phyloP scores from a whole-genome alignment of 2,113 vertebrate species.

The Orcinus orca region DNA sequence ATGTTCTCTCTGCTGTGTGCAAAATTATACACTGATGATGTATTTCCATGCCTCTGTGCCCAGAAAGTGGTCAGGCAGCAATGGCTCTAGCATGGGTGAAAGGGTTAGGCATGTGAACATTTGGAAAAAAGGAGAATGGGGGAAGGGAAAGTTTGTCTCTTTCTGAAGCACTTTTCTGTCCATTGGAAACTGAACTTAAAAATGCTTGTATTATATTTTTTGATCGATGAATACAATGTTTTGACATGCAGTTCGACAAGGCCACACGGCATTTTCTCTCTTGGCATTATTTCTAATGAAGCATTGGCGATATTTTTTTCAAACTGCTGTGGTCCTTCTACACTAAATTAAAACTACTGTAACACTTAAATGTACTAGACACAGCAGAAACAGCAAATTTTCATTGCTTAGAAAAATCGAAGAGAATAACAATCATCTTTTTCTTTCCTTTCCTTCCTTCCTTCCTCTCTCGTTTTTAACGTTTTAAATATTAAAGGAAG shows the following conservation, averaged over 20 bases:
- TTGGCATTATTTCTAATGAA: not conserved
- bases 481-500: slow-evolving; percentile 19
- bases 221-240: not conserved
- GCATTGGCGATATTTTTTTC: not conserved
- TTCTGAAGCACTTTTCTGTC: not conserved
- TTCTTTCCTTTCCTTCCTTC: not conserved
- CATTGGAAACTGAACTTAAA: not conserved
- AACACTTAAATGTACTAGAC: not conserved
- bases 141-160: not conserved
- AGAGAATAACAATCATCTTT: not conserved
- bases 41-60: slow-evolving; percentile 54
- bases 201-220: not conserved
- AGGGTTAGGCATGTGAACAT: slow-evolving; percentile 5
- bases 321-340: not conserved
- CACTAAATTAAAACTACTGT: not conserved
- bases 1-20: slow-evolving; percentile 29
- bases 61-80: slow-evolving; percentile 51
- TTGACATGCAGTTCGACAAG: not conserved
- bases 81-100: not conserved
- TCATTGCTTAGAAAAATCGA: not conserved
- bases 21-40: slow-evolving; percentile 63
- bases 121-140: not conserved
- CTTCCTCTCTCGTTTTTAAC: not conserved
- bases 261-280: not conserved
- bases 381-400: not conserved